A percentile compares a stretch with the other conserved stretches of the same genome.
Conservation (phyloP, 2,113 vertebrate genomes). For the Lophochroa leadbeateri region DNA sequence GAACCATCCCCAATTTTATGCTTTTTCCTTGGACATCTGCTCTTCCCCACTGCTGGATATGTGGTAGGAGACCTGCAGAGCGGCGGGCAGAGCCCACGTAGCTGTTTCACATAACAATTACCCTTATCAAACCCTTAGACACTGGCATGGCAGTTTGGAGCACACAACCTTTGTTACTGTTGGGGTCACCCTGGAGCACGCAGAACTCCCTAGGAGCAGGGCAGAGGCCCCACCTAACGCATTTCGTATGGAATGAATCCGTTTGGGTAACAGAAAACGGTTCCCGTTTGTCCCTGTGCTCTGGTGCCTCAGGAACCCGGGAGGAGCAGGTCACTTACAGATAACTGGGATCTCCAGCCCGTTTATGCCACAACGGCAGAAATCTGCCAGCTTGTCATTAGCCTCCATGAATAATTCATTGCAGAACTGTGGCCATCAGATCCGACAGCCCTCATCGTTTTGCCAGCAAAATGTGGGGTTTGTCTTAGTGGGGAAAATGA, state of each 20-base stretch:
- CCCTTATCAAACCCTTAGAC: background rate
- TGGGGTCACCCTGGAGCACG: accelerated
- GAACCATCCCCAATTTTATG: background rate
- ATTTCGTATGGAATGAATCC: accelerated
- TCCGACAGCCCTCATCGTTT: conserved; percentile 49
- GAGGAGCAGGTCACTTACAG: conserved; percentile 11
- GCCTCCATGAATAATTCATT: conserved; percentile 70
- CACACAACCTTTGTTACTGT: background rate
- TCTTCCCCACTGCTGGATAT: background rate
- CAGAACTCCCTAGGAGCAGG: background rate
- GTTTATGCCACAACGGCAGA: background rate
- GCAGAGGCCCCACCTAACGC: background rate
- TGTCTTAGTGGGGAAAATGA: conserved; percentile 45
- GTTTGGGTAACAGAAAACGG: no score
- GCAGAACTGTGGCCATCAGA: conserved; percentile 9
- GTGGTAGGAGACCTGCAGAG: accelerated
- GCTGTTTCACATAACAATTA: background rate
- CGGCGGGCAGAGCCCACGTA: accelerated
- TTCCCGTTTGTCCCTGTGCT: background rate
- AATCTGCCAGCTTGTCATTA: conserved; percentile 72
- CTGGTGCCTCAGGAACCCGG: background rate
- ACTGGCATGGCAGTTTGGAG: background rate
- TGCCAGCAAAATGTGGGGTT: conserved; percentile 49
- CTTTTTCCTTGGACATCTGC: background rate
- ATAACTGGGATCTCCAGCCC: background rate